Evolutionary conservation across 2,888 invertebrate genomes (phyloP).

Genomic region (Limnephilus rhombicus): DNA sequence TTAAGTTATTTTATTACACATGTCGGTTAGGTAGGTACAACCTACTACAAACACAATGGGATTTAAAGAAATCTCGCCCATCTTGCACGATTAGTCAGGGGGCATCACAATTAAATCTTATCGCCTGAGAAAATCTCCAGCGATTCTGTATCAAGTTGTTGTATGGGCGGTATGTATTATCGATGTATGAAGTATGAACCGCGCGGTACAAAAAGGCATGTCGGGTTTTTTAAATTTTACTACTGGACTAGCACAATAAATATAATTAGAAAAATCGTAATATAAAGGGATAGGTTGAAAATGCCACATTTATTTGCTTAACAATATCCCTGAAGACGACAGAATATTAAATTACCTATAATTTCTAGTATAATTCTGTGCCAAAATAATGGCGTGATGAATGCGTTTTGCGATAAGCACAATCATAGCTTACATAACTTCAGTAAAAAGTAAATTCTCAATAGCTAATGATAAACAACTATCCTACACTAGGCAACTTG

Average conservation of each 20-base stretch:
- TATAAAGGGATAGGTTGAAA: too few species aligned
- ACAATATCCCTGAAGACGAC: too few species aligned
- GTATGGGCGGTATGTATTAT: background rate
- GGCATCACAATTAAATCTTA: background rate
- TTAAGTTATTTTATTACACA: background rate
- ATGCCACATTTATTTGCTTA: too few species aligned
- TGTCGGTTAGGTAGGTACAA: background rate
- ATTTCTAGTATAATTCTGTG: too few species aligned
- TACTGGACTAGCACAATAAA: background rate
- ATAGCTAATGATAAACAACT: too few species aligned
- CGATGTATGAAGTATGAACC: too few species aligned
- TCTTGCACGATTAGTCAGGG: background rate
- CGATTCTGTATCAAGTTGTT: background rate
- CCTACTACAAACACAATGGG: background rate
- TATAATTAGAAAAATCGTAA: background rate
- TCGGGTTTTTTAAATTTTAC: background rate
- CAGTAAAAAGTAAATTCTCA: too few species aligned
- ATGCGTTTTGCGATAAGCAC: too few species aligned
- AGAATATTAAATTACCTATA: too few species aligned
- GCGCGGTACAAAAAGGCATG: background rate
- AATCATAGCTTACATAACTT: too few species aligned
- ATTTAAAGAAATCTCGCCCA: background rate
- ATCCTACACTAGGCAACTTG: too few species aligned
- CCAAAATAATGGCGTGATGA: too few species aligned
- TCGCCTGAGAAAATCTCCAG: background rate